Conservation (phyloP, 1,140 invertebrate genomes). For the Drosophila arawakana region DNA sequence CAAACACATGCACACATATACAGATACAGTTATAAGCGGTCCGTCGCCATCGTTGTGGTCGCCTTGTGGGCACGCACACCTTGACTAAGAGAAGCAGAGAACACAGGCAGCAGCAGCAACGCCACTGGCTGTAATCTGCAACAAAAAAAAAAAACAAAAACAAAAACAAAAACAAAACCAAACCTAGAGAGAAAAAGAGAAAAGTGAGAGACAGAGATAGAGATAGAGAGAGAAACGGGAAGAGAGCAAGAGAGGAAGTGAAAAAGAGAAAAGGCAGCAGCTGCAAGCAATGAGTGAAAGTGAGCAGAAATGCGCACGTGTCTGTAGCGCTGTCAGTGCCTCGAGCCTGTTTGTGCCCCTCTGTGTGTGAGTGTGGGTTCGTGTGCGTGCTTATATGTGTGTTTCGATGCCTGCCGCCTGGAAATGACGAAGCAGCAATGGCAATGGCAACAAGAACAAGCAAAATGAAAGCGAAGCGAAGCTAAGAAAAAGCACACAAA, state of each 20-base stretch:
- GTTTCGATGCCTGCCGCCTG: conserved; percentile 51
- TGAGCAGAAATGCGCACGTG: conserved; percentile 81
- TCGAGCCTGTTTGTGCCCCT: conserved; percentile 31
- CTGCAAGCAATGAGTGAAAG: conserved; percentile 79
- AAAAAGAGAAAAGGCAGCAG: conserved; percentile 57
- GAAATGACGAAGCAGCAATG: conserved; percentile 63
- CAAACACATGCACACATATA: conserved; percentile 25
- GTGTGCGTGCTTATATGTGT: conserved; percentile 13
- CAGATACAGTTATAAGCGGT: conserved; percentile 53
- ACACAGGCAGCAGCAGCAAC: conserved; percentile 24
- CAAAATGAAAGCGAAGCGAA: conserved; percentile 72
- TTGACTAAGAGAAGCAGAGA: conserved; percentile 58
- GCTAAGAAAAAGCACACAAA: conserved; percentile 69
- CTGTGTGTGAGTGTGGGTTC: conserved; percentile 7
- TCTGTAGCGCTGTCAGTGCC: conserved; percentile 49
- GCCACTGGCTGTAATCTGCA: conserved; percentile 50
- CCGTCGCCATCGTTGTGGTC: conserved; percentile 57
- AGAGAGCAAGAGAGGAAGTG: conserved; percentile 16
- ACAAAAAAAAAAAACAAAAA: conserved; percentile 40
- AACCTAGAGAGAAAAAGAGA: conserved; percentile 10
- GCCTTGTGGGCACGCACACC: conserved; percentile 75
- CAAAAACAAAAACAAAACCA: conserved; percentile 39
- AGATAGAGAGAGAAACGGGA: background rate
- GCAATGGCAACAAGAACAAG: conserved; percentile 53
- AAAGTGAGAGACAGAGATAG: background rate